A percentile compares a stretch with the other conserved stretches of the same genome.
Evolutionary conservation across 1,140 invertebrate genomes (phyloP).

Genomic region (Nasonia longicornis): DNA sequence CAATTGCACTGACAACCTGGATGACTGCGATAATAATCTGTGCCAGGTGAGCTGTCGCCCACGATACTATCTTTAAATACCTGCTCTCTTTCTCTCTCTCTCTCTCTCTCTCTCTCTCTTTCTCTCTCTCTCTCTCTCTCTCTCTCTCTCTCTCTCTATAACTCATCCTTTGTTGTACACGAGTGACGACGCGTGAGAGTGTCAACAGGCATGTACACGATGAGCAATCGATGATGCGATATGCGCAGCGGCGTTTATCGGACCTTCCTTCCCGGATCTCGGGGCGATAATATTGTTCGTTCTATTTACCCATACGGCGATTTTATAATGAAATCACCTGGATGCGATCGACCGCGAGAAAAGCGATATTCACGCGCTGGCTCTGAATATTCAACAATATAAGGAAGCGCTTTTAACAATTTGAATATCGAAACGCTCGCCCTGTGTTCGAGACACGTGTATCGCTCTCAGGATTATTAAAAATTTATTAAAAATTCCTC

Average conservation of each 20-base stretch:
- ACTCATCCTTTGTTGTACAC: neutral
- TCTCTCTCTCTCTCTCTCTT: neutral
- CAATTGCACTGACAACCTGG: slow-evolving; percentile 93
- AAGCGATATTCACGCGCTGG: neutral
- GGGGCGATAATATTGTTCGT: neutral
- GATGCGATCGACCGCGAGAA: neutral
- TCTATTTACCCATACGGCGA: too few species aligned
- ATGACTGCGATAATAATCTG: slow-evolving; percentile 92
- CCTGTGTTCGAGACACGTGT: neutral
- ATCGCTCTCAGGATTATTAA: neutral
- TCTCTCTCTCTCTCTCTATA: neutral
- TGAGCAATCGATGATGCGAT: too few species aligned
- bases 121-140: neutral
- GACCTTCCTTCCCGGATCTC: neutral
- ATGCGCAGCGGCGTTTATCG: neutral
- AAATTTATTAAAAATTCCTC: neutral
- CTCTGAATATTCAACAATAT: neutral
- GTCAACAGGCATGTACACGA: neutral
- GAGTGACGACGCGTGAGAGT: neutral
- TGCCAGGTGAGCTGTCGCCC: slow-evolving; percentile 78
- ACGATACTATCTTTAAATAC: neutral
- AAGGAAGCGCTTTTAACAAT: neutral
- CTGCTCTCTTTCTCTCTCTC: neutral
- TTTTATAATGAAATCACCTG: too few species aligned
- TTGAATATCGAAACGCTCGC: neutral